A percentile compares a stretch with the other conserved stretches of the same genome.
These are phyloP conservation scores for Carlito syrichta DNA, from an alignment of 2,113 vertebrate species.

Conservation along the genomic window DNA sequence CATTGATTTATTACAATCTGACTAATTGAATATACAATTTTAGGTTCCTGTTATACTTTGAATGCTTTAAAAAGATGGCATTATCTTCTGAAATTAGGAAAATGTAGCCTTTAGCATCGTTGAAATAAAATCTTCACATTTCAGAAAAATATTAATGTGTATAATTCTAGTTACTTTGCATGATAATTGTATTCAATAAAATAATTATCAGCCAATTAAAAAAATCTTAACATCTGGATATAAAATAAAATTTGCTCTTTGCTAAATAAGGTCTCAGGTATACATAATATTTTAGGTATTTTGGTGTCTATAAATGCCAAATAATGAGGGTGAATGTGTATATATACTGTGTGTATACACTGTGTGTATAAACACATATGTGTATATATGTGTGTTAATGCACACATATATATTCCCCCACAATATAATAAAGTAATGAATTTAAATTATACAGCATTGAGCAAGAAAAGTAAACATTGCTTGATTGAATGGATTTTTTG, in stretches of 20 bases:
- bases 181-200: not conserved
- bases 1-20: not conserved
- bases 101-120: not conserved
- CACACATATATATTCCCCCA: not conserved
- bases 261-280: not conserved
- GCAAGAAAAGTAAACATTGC: not conserved
- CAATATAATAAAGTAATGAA: not conserved
- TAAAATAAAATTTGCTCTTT: not conserved
- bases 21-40: not conserved
- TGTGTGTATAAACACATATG: not conserved
- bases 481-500: not conserved
- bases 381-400: not conserved
- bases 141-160: not conserved
- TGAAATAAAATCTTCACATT: not conserved
- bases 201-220: not conserved
- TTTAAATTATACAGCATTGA: not conserved
- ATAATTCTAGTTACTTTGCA: not conserved
- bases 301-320: not conserved
- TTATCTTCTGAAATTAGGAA: not conserved
- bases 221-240: not conserved
- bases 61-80: not conserved
- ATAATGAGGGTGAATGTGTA: not conserved
- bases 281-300: not conserved
- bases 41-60: not conserved
- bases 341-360: not conserved